phyloP scores from a whole-genome alignment of 2,113 vertebrate species.

The Lepisosteus oculatus region DNA sequence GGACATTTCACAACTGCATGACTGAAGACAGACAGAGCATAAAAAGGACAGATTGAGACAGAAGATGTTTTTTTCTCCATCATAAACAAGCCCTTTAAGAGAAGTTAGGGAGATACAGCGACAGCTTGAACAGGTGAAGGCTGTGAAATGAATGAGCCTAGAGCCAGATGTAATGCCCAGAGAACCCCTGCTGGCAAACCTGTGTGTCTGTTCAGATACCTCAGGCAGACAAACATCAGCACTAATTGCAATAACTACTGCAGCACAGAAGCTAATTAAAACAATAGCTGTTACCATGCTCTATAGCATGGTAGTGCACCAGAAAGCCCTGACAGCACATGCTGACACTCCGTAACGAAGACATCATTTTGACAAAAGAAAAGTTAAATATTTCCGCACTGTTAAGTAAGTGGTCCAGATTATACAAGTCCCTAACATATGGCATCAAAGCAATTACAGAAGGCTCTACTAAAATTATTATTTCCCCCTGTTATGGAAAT shows the following conservation, averaged over 20 bases:
- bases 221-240: slow-evolving; percentile 36
- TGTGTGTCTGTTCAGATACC: slow-evolving; percentile 34
- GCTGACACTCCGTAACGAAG: slow-evolving; percentile 32
- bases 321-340: slow-evolving; percentile 35
- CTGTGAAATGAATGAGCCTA: slow-evolving; percentile 4
- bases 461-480: neutral
- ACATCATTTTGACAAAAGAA: slow-evolving; percentile 24
- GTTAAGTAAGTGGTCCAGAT: slow-evolving; percentile 14
- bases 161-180: slow-evolving; percentile 41
- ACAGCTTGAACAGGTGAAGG: slow-evolving; percentile 1
- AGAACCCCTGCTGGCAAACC: slow-evolving; percentile 30
- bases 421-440: slow-evolving; percentile 31
- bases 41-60: too few species aligned
- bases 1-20: too few species aligned
- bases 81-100: slow-evolving; percentile 3
- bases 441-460: slow-evolving; percentile 36
- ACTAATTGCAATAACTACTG: slow-evolving; percentile 45
- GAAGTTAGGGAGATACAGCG: neutral
- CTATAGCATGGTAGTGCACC: slow-evolving; percentile 20
- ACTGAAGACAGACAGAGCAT: too few species aligned
- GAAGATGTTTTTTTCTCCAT: neutral
- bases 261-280: slow-evolving; percentile 44
- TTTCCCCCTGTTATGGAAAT: too few species aligned
- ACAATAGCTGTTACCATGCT: slow-evolving; percentile 30
- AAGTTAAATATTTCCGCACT: slow-evolving; percentile 34